These are phyloP conservation scores for Oryctes rhinoceros DNA, from an alignment of 1,140 invertebrate species.

Conservation along the genomic window DNA sequence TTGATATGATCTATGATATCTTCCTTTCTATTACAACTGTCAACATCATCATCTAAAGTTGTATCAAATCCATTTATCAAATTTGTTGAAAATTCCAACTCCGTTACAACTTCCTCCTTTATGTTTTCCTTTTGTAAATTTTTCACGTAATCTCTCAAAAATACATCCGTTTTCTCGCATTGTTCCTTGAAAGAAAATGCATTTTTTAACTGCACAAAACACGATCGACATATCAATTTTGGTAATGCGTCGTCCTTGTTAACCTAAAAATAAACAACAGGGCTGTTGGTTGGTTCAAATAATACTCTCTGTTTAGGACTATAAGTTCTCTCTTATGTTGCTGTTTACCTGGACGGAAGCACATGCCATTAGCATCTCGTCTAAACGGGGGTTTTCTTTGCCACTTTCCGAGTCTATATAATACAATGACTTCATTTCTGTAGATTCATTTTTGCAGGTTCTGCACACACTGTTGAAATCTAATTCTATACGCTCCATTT, in stretches of 20 bases:
- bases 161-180: slow-evolving; percentile 53
- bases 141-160: slow-evolving; percentile 53
- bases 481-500: not conserved
- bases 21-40: slow-evolving; percentile 27
- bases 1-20: not conserved
- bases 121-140: slow-evolving; percentile 53
- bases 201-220: slow-evolving; percentile 53
- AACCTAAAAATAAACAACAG: slow-evolving; percentile 47
- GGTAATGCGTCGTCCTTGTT: slow-evolving; percentile 54
- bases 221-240: slow-evolving; percentile 54
- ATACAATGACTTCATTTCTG: slow-evolving; percentile 54
- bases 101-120: slow-evolving; percentile 48
- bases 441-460: slow-evolving; percentile 53
- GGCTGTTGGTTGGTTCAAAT: too few relatives aligned
- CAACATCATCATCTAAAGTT: slow-evolving; percentile 13
- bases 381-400: slow-evolving; percentile 53
- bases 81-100: not conserved
- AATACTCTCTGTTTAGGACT: not conserved
- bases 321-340: not conserved
- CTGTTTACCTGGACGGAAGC: slow-evolving; percentile 56
- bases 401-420: slow-evolving; percentile 45
- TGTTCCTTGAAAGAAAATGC: slow-evolving; percentile 57
- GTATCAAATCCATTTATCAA: not conserved
- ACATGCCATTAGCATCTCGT: slow-evolving; percentile 62
- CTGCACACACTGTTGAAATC: slow-evolving; percentile 52